phyloP scores from a whole-genome alignment of 2,113 vertebrate species.

The Sisor rabdophorus region DNA sequence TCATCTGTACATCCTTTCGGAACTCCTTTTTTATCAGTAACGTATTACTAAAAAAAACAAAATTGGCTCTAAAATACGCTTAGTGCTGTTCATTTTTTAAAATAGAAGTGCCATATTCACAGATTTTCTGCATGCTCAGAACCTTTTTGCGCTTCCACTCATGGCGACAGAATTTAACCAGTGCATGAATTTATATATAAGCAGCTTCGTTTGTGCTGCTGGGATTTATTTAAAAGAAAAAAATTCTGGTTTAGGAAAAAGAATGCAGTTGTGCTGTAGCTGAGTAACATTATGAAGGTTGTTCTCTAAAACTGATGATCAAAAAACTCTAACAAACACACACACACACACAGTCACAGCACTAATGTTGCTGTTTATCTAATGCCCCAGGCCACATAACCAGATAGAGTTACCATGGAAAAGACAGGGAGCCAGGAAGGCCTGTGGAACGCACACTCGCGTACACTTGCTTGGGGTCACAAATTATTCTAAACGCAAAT shows the following conservation, averaged over 20 bases:
- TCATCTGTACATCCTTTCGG: too few species aligned
- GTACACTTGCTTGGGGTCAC: slow-evolving; percentile 8
- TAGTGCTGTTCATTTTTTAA: not conserved
- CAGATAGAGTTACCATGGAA: slow-evolving; percentile 36
- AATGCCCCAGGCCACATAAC: slow-evolving; percentile 35
- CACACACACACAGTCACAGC: slow-evolving; percentile 50
- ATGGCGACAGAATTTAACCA: not conserved
- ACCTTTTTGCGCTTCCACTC: slow-evolving; percentile 1
- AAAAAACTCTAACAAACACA: slow-evolving; percentile 32
- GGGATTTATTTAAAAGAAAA: not conserved
- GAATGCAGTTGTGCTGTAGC: slow-evolving; percentile 28
- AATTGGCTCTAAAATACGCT: not conserved
- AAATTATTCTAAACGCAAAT: slow-evolving; percentile 28
- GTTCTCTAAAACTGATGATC: slow-evolving; percentile 59
- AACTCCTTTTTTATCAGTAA: not conserved
- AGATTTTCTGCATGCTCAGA: slow-evolving; percentile 8
- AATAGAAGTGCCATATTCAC: not conserved
- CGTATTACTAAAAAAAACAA: not conserved
- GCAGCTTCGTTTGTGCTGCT: slow-evolving; percentile 2
- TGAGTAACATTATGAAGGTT: slow-evolving; percentile 37
- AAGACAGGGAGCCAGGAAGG: slow-evolving; percentile 35
- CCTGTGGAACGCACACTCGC: slow-evolving; percentile 36
- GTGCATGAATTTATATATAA: not conserved
- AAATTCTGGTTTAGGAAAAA: slow-evolving; percentile 53
- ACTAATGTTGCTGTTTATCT: slow-evolving; percentile 55